Base-by-base conservation (phyloP, 1,140 invertebrate species). In the Megathymus violae region DNA sequence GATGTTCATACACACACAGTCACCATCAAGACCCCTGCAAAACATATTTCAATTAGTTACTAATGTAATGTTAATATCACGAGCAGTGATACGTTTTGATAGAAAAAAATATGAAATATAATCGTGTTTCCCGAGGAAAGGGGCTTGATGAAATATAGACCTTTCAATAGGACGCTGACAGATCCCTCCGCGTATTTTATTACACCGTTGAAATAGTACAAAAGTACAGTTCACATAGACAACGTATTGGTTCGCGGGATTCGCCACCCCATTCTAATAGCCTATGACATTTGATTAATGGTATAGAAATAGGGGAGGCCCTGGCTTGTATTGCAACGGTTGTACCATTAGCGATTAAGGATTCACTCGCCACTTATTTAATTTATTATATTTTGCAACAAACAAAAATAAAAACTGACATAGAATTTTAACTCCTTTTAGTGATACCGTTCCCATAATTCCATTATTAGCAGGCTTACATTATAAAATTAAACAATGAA, bases 281-380 rank as follows among this genome's bases (percentile, higher is more conserved):
- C 73, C 71, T 61, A 74, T 76, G 80, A 77, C 79, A 65, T 85
- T 85, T 89, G 86, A 89, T 89, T 87, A 89, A 89, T 89, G 86
- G 63, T 58, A 64, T 43, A 56, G 69, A 78, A 76, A 76, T 71
- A 64, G 72, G 72, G 79, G 70, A 74, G 19, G 62, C 56, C 61
- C 71, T n/a, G 64, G 69, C 62, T 72, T 74, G 68, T 66, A 72
- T 73, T 67, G 43, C 54, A 4, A 34, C 25, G 38, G 10, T 15
- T 31, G 4, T 9, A 38, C 17, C 17, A 15, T 11, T 0, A 9
- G 50, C 50, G 50, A 11, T 40, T 4, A 9, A 31, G n/a, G n/a
- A 52, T 19, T 22, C 7, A 10, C 5, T 44, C 16, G 10, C 3
- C 11, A 44, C 6, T n/a, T n/a, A n/a, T n/a, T n/a, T n/a, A n/a